phyloP scores from a whole-genome alignment of 2,888 invertebrate genomes.

The Morinoia aosen region DNA sequence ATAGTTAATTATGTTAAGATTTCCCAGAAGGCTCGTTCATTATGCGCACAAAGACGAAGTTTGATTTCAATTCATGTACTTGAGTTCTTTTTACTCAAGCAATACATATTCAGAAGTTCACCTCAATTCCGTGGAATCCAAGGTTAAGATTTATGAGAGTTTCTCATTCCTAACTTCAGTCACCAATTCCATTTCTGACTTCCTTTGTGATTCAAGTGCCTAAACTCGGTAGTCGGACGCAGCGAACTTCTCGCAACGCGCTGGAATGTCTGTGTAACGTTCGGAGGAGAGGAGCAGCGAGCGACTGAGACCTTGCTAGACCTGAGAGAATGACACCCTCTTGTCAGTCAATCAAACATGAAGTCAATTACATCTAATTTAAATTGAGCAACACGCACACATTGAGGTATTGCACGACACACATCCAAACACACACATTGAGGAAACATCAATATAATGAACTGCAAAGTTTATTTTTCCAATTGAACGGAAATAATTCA shows the following conservation, averaged over 20 bases:
- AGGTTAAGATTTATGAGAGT: not conserved
- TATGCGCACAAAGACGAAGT: not conserved
- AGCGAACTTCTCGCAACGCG: not conserved
- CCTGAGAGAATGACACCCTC: not conserved
- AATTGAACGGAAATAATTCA: too few relatives aligned
- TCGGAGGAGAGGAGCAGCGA: not conserved
- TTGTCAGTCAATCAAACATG: not conserved
- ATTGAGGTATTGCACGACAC: too few relatives aligned
- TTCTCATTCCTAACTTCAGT: slow-evolving; percentile 15
- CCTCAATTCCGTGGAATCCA: not conserved
- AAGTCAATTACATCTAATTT: not conserved
- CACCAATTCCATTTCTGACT: slow-evolving; percentile 27
- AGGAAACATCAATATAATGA: too few relatives aligned
- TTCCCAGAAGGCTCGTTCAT: not conserved
- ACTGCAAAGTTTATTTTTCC: too few relatives aligned
- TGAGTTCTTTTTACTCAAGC: not conserved
- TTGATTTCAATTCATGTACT: not conserved
- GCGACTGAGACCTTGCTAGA: not conserved
- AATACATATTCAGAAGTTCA: not conserved
- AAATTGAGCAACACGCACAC: too few relatives aligned
- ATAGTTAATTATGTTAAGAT: not conserved
- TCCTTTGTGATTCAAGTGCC: slow-evolving; percentile 35
- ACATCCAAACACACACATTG: too few relatives aligned
- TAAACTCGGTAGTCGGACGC: slow-evolving; percentile 8
- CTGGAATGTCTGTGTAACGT: not conserved